These are phyloP conservation scores for Equus przewalskii DNA, from an alignment of 2,113 vertebrate genomes.

Conservation along the genomic window DNA sequence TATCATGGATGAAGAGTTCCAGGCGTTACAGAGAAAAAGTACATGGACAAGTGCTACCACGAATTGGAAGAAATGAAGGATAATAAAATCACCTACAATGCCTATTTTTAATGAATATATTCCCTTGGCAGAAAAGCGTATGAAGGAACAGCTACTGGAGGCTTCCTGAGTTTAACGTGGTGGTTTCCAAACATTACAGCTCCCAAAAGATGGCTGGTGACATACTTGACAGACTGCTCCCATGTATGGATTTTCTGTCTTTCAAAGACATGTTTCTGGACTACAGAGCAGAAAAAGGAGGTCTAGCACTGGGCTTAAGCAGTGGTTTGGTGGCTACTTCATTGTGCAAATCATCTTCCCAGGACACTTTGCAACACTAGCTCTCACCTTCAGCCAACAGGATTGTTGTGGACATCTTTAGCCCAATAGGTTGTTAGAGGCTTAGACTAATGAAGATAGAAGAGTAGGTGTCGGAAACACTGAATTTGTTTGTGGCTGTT, in stretches of 20 bases:
- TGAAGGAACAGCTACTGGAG: neutral
- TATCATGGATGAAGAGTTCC: conserved; percentile 93
- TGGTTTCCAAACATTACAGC: conserved; percentile 82
- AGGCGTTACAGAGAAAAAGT: conserved; percentile 87
- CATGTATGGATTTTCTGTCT: conserved; percentile 94
- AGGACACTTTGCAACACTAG: conserved; percentile 59
- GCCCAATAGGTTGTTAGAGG: neutral
- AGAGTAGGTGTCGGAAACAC: neutral
- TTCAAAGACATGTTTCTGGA: conserved; percentile 97
- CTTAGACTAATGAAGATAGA: neutral
- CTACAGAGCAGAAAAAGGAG: conserved; percentile 94
- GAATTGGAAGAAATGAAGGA: conserved; percentile 91
- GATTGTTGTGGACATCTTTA: neutral
- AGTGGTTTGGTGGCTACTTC: conserved; percentile 90
- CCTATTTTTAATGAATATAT: conserved; percentile 91
- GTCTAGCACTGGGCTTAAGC: conserved; percentile 90
- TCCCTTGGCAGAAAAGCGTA: neutral
- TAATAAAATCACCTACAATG: conserved; percentile 90
- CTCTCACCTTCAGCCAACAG: neutral
- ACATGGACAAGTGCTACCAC: conserved; percentile 91
- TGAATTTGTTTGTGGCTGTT: neutral
- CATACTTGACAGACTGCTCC: conserved; percentile 94
- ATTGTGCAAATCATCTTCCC: conserved; percentile 84
- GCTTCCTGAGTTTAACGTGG: neutral
- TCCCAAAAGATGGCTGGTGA: conserved; percentile 93